These are phyloP conservation scores for Cepaea hortensis DNA, from an alignment of 2,888 invertebrate genomes.

Conservation along the genomic window DNA sequence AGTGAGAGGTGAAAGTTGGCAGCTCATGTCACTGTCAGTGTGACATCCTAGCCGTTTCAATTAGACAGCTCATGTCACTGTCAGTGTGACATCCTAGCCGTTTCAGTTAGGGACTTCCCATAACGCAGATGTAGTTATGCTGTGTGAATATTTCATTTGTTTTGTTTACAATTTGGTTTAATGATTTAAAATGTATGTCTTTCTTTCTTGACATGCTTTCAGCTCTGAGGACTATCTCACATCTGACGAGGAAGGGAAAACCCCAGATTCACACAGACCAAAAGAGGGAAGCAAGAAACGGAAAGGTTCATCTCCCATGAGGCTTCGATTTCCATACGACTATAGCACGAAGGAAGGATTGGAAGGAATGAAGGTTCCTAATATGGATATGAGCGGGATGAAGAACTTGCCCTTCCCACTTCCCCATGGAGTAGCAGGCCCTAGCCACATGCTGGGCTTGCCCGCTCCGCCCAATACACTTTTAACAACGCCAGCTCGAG, in stretches of 20 bases:
- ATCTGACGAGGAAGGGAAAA: constrained; percentile 46
- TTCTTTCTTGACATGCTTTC: background rate
- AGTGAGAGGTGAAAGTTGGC: too few species aligned
- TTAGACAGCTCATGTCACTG: too few species aligned
- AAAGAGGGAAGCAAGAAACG: constrained; percentile 50
- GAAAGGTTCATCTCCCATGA: constrained; percentile 45
- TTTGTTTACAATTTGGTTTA: background rate
- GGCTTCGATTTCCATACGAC: constrained; percentile 47
- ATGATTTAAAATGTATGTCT: background rate
- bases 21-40: too few species aligned
- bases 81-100: too few species aligned
- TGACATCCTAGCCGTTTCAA: too few species aligned
- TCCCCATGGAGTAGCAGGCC: constrained; percentile 38
- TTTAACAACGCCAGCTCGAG: constrained; percentile 42
- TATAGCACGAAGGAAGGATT: constrained; percentile 42
- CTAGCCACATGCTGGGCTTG: constrained; percentile 22
- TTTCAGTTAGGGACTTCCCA: too few species aligned
- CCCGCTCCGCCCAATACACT: constrained; percentile 28
- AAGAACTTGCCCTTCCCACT: constrained; percentile 43
- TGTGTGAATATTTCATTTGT: background rate
- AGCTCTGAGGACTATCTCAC: constrained; percentile 48
- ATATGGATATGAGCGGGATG: constrained; percentile 41
- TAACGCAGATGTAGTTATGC: background rate
- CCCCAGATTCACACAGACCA: constrained; percentile 26
- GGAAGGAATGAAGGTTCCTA: constrained; percentile 38